Evolutionary conservation across 2,888 invertebrate genomes (phyloP), one percentile per base, ranked within the genome.

Genomic region (Emmelina monodactyla): DNA sequence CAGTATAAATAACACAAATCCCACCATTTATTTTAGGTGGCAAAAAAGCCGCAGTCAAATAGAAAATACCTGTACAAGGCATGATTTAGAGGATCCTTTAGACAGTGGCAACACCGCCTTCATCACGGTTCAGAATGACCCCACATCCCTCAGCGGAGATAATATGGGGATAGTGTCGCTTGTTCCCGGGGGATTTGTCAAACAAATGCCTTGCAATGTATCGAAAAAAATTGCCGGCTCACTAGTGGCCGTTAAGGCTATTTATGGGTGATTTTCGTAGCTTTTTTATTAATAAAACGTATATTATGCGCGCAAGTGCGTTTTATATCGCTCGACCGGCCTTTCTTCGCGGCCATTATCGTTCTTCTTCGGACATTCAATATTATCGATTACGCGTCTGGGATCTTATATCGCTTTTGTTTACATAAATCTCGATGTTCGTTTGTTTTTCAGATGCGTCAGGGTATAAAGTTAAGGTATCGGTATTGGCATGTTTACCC

Each of bases 261-360:
- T 79, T 79, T 79, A 79, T 79, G 66, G 78, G 62, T 60, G 71
- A 78, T 78, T 78, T 59, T 51, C 56, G 53, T 62, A 66, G 63
- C 64, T 73, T 75, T 78, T 79, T 79, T 79, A 79, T 79, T 79
- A 79, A 79, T 78, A 79, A 78, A 79, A 78, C 75, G 75, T 73
- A 76, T 76, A 78, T 78, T 78, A 75, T 73, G 78, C 75, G 75
- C 78, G 56, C 78, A 78, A 76, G 78, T 79, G 79, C 65, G 76
- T 78, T 79, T 78, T 79, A 78, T 76, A 62, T 58, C 64, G 54
- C n/a, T n/a, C n/a, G 56, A 58, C 69, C 67, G 62, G 62, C 61
- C 62, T 45, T 56, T 62, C 60, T 62, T 60, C 62, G 62, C 47
- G 61, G 64, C 66, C 60, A 76, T 76, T 78, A 75, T 56, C 73